Percentiles rank a stretch among this genome's conserved stretches.
Evolutionary conservation across 2,113 vertebrate species (phyloP).

Genomic region (Ploceus nigricollis): DNA sequence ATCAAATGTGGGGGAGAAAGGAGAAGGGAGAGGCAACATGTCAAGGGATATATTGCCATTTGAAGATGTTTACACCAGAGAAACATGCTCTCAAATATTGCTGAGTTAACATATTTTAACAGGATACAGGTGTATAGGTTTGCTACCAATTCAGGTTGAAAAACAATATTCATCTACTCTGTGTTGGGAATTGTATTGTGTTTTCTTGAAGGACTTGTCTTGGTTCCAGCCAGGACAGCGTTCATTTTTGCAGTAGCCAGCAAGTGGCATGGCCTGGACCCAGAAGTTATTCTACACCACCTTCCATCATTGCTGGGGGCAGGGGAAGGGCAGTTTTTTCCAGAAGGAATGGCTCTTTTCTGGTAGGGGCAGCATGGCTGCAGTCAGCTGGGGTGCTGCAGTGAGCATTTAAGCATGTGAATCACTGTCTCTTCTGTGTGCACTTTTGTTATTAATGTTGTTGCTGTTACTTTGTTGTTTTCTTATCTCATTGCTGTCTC

Average conservation of each 20-base stretch:
- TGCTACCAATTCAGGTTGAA: background rate
- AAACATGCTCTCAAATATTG: background rate
- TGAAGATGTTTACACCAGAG: background rate
- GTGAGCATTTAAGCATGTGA: background rate
- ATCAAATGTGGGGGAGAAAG: background rate
- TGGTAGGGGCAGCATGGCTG: background rate
- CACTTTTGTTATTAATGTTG: background rate
- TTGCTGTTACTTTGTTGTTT: background rate
- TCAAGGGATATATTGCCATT: background rate
- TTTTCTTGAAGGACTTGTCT: background rate
- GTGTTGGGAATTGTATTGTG: background rate
- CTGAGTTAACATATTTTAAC: background rate
- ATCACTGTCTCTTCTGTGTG: background rate
- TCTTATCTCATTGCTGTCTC: background rate
- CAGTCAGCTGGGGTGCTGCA: background rate
- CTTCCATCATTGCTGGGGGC: background rate
- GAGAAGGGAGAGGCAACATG: background rate
- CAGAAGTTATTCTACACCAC: background rate
- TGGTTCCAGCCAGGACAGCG: fast-evolving
- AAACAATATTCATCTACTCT: background rate
- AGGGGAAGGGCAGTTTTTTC: background rate
- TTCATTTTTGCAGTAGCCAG: background rate
- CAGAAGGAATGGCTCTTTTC: background rate
- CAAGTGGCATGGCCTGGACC: background rate
- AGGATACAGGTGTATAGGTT: background rate